Evolutionary conservation across 2,113 vertebrate species (phyloP), one percentile per base, ranked within the genome.

Genomic region (Dipodomys spectabilis): DNA sequence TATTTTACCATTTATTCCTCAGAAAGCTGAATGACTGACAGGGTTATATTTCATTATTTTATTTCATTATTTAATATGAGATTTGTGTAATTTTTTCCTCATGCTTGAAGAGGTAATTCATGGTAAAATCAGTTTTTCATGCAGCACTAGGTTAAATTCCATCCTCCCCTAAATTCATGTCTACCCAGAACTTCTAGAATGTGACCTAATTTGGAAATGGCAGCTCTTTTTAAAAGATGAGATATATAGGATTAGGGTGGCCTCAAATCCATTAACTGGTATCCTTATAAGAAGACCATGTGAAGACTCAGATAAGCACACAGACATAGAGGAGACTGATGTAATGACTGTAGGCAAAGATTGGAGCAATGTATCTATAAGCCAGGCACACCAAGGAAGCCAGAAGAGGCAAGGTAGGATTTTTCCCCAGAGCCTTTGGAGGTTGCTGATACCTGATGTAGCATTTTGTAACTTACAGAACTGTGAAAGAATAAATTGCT

Each of bases 61-160:
- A 82, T 28, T 86, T 91, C 72, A 74, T 88, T 96, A 49, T 94
- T 92, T 86, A 79, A 82, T 49, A 11, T 49, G 78, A 78, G 57
- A 78, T 82, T 90, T 89, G 39, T 84, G 11, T 49, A 84, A 72
- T 72, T 32, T 28, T 19, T 16, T 84, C 28, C 49, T 91, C 35
- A 88, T 2, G 85, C 3, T 10, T 83, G 53, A 93, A 95, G 64
- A 83, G 60, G 62, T 64, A 86, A 73, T 49, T 67, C 73, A 30
- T 19, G 35, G 86, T 94, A 95, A 96, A 95, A 82, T 28, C 89
- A 94, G 32, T 57, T 96, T 95, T 30, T 30, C 57, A 69, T 6
- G 60, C 62, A 93, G 11, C 88, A 68, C 16, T 71, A 49, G 25
- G n/a, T 64, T 92, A 25, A 81, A 92, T 57, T 78, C 30, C 85